Base-by-base conservation (phyloP, 1,140 invertebrate genomes). In the Euglossa dilemma region DNA sequence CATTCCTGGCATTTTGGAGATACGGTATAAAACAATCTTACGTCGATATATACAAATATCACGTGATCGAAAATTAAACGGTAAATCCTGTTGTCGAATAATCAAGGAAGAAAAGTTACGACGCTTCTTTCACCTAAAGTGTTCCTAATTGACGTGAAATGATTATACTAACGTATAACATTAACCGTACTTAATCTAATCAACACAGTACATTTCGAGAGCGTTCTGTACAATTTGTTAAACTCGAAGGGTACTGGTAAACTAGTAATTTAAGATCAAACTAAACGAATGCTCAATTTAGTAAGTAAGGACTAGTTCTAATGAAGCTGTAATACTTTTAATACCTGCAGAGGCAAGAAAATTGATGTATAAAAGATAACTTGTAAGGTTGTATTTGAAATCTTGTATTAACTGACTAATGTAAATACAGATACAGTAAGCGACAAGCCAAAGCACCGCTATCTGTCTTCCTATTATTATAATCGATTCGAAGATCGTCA, bases 21-120 rank as follows among this genome's bases (percentile, higher is more conserved):
- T 94, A 89, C 56, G 94, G 94, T 11, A 81, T 83, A 2, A 86
- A 89, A 28, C 79, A 93, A 0, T 91, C 93, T 9, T 84, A 91
- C 8, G 87, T 93, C 5, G 87, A 93, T 50, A 93, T 94, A 57
- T 94, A 91, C 70, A 92, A 91, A 69, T 87, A 91, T 71, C 88
- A 88, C 71, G 89, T 85, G 8, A 84, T 93, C 16, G 92, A 79
- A 92, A 12, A 36, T 59, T 20, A n/a, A 43, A 47, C 7, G 0
- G 47, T 2, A 1, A 25, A 36, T 25, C n/a, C 0, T n/a, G 12
- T n/a, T 23, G 8, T 47, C n/a, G 18, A 36, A 12, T 64, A 23
- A 56, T 54, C 20, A 56, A 67, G 56, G n/a, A 45, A 57, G 43
- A 14, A 47, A 3, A 23, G 45, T 20, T 25, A 9, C 28, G 0